Base-by-base conservation (phyloP, 1,140 invertebrate species). In the Amyelois transitella region DNA sequence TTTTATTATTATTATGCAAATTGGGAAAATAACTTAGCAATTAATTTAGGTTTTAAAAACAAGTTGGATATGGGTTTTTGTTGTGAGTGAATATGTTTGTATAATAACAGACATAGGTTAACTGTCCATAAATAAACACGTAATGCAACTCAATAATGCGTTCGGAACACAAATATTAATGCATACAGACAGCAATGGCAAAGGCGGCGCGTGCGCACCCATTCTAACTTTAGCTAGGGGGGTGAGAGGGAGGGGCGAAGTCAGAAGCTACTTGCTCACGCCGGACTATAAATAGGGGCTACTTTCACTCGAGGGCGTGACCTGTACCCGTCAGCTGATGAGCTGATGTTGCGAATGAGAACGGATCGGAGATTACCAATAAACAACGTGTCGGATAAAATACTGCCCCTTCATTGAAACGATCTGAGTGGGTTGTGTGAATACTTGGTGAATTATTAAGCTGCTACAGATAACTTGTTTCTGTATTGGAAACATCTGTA, bases 301-400 rank as follows among this genome's bases (percentile, higher is more conserved):
- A 81, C 77, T 83, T 79, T 81, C 76, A 64, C 62, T 56, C 59
- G 62, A 72, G 75, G 69, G 67, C 75, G 64, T 67, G 66, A 72
- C 64, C 66, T 53, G 58, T n/a, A n/a, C 47, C 60, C 50, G 60
- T 73, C 77, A 83, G 73, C 78, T 84, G 77, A 70, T 74, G 53
- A 83, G 73, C 78, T 84, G 77, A 70, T 74, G 53, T 57, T 51
- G 49, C 44, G 32, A 59, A 58, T 56, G 51, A 53, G 58, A 62
- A 25, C 51, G 44, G 54, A 45, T 38, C 28, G 18, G 19, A n/a
- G 25, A 55, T 55, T 24, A 48, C 1, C 51, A 19, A 44, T 52
- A 43, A 52, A 38, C 28, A 48, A 48, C 45, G n/a, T 48, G 19
- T 22, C 45, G 20, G 45, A 48, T 48, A 48, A 38, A 48, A 20